phyloP scores from a whole-genome alignment of 2,797 vertebrate genomes.

The Sebastolobus altivelis region DNA sequence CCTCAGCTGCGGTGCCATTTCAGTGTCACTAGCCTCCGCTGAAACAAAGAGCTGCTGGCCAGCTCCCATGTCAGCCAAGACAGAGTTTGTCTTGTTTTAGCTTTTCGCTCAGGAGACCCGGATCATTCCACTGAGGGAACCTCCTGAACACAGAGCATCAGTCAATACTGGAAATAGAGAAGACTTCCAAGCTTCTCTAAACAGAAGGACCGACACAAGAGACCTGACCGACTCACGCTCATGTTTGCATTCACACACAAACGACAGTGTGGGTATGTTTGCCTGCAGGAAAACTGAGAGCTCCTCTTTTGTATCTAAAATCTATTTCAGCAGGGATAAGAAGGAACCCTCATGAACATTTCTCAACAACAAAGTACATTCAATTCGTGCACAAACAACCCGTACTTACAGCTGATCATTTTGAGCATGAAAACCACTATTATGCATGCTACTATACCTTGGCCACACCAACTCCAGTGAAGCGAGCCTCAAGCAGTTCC shows the following conservation, averaged over 20 bases:
- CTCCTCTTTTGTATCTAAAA: not conserved
- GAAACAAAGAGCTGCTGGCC: slow-evolving; percentile 71
- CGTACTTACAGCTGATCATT: not conserved
- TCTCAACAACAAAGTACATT: not conserved
- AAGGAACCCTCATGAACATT: not conserved
- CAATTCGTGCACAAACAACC: not conserved
- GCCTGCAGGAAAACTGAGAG: slow-evolving; percentile 8
- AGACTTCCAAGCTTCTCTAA: slow-evolving; percentile 27
- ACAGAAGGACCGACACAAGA: not conserved
- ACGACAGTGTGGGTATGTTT: not conserved
- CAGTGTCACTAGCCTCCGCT: slow-evolving; percentile 57
- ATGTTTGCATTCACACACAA: slow-evolving; percentile 14
- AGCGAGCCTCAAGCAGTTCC: slow-evolving; percentile 94
- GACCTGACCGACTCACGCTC: not conserved
- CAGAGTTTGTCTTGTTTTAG: slow-evolving; percentile 71
- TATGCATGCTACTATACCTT: slow-evolving; percentile 81
- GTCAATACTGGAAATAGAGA: slow-evolving; percentile 30
- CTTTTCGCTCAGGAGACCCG: slow-evolving; percentile 45
- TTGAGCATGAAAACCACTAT: slow-evolving; percentile 5
- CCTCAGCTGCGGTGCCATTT: slow-evolving; percentile 66
- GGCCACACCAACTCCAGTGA: slow-evolving; percentile 92
- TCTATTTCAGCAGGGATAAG: not conserved
- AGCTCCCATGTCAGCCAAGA: slow-evolving; percentile 64
- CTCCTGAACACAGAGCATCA: slow-evolving; percentile 39
- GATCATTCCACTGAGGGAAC: slow-evolving; percentile 63